Evolutionary conservation across 2,888 invertebrate genomes (phyloP), one percentile per base, ranked within the genome.

Genomic region (Hydrotaea cyrtoneurina): DNA sequence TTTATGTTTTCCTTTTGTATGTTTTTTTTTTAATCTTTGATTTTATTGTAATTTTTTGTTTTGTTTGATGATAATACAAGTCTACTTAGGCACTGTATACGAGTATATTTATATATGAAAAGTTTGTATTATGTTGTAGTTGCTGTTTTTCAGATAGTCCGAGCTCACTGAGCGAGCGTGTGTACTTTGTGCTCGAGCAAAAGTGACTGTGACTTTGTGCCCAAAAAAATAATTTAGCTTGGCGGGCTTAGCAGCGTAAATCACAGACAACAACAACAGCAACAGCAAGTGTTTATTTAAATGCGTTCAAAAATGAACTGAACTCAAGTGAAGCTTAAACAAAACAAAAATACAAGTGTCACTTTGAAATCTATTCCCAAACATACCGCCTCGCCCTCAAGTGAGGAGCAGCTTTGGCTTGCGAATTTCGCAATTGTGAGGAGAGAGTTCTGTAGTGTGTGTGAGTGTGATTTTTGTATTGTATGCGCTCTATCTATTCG

Each of bases 261-360:
- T 50, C 50, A 50, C 50, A 50, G n/a, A 3, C 15, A 57, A 80
- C 80, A 64, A 75, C 78, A 86, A 83, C 83, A 83, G 83, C 15
- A 57, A 80, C 80, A 64, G 71, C 78, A 86, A 83, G 85, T 86
- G 83, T 83, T 86, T 50, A 78, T 86, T 80, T 83, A 66, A 83
- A 83, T 80, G 83, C 85, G 83, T 82, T 78, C 80, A 83, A 75
- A 73, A 78, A 53, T 82, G 43, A 83, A 86, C 85, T 86, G 79
- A 85, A 21, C 21, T 57, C 36, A 69, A 75, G 69, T 78, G 64
- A 74, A 77, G 21, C 46, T 69, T 21, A 77, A 80, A 83, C 17
- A 19, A 46, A 26, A 59, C 4, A 72, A 57, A 57, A 82, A 83
- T 55, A 62, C 64, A 78, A 78, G 50, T 78, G 80, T 78, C 80